These are phyloP conservation scores for Frankliniella fusca DNA, from an alignment of 2,888 invertebrate species.

Conservation along the genomic window DNA sequence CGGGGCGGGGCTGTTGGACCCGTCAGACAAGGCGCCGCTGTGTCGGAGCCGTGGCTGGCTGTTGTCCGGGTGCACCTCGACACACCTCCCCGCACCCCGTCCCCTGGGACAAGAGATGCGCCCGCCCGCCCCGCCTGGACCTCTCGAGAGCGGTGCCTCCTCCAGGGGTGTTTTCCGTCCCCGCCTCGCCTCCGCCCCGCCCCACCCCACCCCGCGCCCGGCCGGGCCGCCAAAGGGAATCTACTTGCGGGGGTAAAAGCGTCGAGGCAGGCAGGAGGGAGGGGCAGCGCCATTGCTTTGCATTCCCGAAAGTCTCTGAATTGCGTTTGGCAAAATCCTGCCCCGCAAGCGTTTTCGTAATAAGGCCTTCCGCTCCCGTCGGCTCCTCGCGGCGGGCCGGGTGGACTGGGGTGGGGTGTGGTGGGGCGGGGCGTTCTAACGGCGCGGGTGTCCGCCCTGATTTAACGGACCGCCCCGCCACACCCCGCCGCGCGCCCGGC, in stretches of 20 bases:
- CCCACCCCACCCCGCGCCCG: too few species aligned
- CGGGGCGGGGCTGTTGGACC: too few species aligned
- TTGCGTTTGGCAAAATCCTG: not conserved
- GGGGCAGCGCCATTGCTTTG: not conserved
- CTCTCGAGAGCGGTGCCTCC: not conserved
- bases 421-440: not conserved
- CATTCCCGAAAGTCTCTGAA: conserved; percentile 1
- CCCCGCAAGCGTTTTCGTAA: conserved; percentile 6
- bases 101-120: not conserved
- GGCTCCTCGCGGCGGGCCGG: not conserved
- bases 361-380: not conserved
- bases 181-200: not conserved
- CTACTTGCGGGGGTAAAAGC: too few species aligned
- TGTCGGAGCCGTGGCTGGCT: not conserved
- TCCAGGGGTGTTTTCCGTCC: not conserved
- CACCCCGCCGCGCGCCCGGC: too few species aligned
- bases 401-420: not conserved
- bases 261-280: too few species aligned
- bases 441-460: not conserved
- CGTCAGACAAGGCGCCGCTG: not conserved
- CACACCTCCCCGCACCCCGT: not conserved
- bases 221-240: too few species aligned
- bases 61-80: not conserved
- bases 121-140: not conserved
- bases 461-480: not conserved